Percentiles rank a stretch among this genome's conserved stretches.
Conservation (phyloP, 2,888 invertebrate species). For the Pterobdella sp. region DNA sequence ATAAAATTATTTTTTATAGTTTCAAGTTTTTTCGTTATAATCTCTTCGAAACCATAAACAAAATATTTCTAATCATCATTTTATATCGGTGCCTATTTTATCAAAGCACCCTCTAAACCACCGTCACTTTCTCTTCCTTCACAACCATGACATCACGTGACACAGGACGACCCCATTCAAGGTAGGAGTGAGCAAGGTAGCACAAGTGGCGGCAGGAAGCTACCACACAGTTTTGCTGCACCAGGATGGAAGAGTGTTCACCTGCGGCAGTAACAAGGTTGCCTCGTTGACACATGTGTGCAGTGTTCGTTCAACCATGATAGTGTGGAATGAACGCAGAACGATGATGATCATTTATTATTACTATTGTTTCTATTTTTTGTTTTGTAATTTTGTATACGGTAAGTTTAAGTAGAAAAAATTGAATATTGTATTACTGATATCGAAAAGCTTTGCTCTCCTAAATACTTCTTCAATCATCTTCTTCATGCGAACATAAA, state of each 20-base stretch:
- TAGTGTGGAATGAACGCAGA: background rate
- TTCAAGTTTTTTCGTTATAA: too few relatives aligned
- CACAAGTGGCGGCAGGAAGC: constrained; percentile 82
- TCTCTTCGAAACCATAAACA: too few relatives aligned
- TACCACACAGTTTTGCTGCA: constrained; percentile 85
- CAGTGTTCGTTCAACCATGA: background rate
- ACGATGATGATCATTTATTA: background rate
- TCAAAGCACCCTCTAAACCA: too few relatives aligned
- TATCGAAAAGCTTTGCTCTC: too few relatives aligned
- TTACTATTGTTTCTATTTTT: constrained; percentile 6
- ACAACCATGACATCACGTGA: too few relatives aligned
- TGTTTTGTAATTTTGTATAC: background rate
- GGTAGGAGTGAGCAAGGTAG: constrained; percentile 58
- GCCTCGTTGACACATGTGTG: background rate
- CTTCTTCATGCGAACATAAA: too few relatives aligned
- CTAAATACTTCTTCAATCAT: too few relatives aligned
- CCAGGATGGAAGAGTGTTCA: constrained; percentile 79
- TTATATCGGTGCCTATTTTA: too few relatives aligned
- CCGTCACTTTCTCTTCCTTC: background rate
- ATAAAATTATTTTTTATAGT: too few relatives aligned
- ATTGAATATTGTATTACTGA: too few relatives aligned
- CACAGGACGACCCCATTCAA: constrained; percentile 62
- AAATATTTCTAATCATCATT: too few relatives aligned
- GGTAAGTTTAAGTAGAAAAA: too few relatives aligned
- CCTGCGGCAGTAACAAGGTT: constrained; percentile 71